Evolutionary conservation across 1,140 invertebrate genomes (phyloP).

Genomic region (Magallana angulata): DNA sequence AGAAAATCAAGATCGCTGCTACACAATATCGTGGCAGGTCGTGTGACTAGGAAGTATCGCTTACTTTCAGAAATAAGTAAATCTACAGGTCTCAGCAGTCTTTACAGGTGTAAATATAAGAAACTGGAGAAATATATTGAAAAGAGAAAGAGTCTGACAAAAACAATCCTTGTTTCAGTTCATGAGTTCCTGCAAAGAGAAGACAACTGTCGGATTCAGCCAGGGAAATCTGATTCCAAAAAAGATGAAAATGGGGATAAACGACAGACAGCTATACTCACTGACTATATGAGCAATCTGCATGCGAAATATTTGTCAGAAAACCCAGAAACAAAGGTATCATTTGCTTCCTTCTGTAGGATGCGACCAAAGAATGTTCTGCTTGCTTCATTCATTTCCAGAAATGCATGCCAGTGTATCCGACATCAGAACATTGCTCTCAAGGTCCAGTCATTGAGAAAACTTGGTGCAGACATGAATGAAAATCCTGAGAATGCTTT

Average conservation of each 20-base stretch:
- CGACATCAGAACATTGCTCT: conserved; percentile 40
- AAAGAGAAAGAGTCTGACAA: background rate
- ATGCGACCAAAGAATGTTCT: conserved; percentile 11
- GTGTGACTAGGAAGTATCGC: conserved; percentile 41
- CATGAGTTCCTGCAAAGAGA: conserved; percentile 36
- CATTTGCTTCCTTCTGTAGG: conserved; percentile 41
- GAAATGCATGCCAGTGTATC: conserved; percentile 40
- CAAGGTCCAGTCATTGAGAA: background rate
- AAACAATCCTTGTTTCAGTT: background rate
- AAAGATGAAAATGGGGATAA: conserved; percentile 12
- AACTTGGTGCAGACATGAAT: background rate
- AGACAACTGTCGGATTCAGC: conserved; percentile 51
- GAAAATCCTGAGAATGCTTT: conserved; percentile 7
- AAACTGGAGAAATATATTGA: background rate
- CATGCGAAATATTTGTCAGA: conserved; percentile 47
- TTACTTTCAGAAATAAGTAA: conserved; percentile 1
- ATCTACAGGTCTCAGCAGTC: background rate
- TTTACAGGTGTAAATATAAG: conserved; percentile 7
- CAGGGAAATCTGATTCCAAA: conserved; percentile 47
- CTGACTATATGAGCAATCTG: conserved; percentile 57
- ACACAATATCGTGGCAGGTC: conserved; percentile 29
- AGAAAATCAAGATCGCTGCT: background rate
- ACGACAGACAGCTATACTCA: conserved; percentile 44
- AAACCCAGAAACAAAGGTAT: conserved; percentile 26
- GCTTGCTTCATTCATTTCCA: conserved; percentile 30